phyloP scores from a whole-genome alignment of 2,113 vertebrate species.

The Apodemus speciosus region DNA sequence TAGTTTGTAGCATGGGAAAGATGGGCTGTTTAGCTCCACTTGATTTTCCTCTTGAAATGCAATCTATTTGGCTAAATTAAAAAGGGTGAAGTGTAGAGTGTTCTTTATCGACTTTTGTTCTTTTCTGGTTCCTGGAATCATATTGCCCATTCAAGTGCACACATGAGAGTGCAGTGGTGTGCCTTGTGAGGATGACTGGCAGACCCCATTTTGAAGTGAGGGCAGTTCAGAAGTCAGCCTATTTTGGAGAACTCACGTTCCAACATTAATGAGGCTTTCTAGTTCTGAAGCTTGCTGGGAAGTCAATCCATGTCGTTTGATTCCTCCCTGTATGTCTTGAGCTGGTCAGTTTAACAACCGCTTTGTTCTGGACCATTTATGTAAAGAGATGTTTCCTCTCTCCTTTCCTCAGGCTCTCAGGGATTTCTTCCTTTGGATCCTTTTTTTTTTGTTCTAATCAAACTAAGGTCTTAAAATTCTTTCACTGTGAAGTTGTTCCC shows the following conservation, averaged over 20 bases:
- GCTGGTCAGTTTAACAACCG: neutral
- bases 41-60: conserved; percentile 16
- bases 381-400: neutral
- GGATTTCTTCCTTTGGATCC: neutral
- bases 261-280: neutral
- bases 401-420: neutral
- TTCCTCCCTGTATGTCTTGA: neutral
- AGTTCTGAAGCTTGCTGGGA: neutral
- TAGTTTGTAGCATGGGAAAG: neutral
- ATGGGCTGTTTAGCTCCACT: neutral
- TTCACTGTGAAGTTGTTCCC: conserved; percentile 11
- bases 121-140: conserved; percentile 14
- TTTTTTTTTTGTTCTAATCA: neutral
- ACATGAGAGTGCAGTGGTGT: neutral
- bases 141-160: neutral
- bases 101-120: conserved; percentile 21
- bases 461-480: neutral
- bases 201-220: conserved; percentile 15
- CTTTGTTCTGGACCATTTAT: neutral
- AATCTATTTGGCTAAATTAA: conserved; percentile 48
- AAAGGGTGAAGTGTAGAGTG: neutral
- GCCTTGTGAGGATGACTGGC: conserved; percentile 39
- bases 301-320: neutral
- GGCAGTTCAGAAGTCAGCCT: neutral
- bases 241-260: conserved; percentile 34